These are phyloP conservation scores for Zoroaster sp. DNA, from an alignment of 53 echinoderm and acorn worm species.

Conservation along the genomic window DNA sequence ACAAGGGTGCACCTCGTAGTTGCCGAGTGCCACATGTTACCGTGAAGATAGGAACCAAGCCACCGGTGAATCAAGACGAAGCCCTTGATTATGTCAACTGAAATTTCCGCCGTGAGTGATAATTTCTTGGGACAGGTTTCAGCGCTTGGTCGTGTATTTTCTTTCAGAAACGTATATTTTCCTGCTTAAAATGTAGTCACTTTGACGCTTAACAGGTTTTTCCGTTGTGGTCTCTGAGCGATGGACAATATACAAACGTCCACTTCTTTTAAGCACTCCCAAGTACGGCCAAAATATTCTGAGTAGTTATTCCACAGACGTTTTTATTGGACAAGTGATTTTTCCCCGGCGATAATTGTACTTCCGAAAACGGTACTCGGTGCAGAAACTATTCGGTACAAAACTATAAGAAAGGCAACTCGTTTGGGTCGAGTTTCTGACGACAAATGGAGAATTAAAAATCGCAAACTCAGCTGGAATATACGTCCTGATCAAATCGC, in stretches of 20 bases:
- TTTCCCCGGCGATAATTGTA: conserved; percentile 12
- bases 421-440: not conserved
- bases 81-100: conserved; percentile 47
- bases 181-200: not conserved
- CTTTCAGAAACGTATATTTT: not conserved
- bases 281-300: not conserved
- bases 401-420: not conserved
- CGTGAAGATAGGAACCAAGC: conserved; percentile 20
- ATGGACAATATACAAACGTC: not conserved
- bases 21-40: conserved; percentile 29
- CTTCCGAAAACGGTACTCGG: not conserved
- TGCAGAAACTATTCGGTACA: not conserved
- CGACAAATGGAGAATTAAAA: not conserved
- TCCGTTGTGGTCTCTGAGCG: not conserved
- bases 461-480: conserved; percentile 15
- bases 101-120: conserved; percentile 18
- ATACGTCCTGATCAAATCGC: too few relatives aligned
- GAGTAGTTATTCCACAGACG: conserved; percentile 38
- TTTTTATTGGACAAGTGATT: conserved; percentile 34
- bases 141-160: not conserved
- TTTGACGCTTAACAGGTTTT: not conserved
- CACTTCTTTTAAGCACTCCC: not conserved
- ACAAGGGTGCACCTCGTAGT: conserved; percentile 15
- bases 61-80: conserved; percentile 47
- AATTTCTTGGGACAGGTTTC: conserved; percentile 31